Conservation (phyloP, 2,888 invertebrate species). For the Tetragonisca angustula region DNA sequence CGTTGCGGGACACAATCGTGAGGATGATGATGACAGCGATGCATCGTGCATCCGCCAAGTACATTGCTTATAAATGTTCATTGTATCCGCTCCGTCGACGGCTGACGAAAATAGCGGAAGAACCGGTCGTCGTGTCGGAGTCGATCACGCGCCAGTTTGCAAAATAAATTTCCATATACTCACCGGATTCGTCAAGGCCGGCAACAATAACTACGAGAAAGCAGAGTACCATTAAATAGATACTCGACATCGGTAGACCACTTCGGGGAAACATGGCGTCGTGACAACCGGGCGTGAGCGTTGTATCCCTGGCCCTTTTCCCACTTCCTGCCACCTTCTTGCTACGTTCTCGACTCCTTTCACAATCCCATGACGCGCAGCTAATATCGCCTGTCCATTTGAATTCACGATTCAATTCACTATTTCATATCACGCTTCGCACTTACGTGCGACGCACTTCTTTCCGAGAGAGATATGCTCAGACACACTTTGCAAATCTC, state of each 20-base stretch:
- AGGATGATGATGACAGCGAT: conserved; percentile 40
- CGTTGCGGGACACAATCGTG: not conserved
- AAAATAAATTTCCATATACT: conserved; percentile 22
- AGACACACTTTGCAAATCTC: conserved; percentile 49
- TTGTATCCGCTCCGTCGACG: conserved; percentile 8
- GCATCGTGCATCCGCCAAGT: conserved; percentile 25
- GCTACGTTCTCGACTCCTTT: conserved; percentile 43
- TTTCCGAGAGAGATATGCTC: conserved; percentile 36
- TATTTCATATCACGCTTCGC: conserved; percentile 60
- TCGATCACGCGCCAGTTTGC: not conserved
- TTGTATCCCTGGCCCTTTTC: conserved; percentile 66
- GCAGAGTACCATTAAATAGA: conserved; percentile 73
- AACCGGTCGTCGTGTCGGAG: not conserved
- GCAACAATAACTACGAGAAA: conserved; percentile 70
- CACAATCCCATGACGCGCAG: conserved; percentile 61
- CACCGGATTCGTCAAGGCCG: conserved; percentile 70
- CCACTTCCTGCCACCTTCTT: conserved; percentile 56
- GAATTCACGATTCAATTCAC: conserved; percentile 46
- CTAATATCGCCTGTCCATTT: conserved; percentile 49
- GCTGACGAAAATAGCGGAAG: conserved; percentile 29
- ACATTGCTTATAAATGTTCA: conserved; percentile 30
- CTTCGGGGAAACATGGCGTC: conserved; percentile 82
- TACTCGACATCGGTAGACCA: conserved; percentile 78
- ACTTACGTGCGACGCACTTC: conserved; percentile 63
- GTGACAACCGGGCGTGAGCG: conserved; percentile 79